Evolutionary conservation across 2,113 vertebrate genomes (phyloP), one percentile per base, ranked within the genome.

Genomic region (Naja naja): DNA sequence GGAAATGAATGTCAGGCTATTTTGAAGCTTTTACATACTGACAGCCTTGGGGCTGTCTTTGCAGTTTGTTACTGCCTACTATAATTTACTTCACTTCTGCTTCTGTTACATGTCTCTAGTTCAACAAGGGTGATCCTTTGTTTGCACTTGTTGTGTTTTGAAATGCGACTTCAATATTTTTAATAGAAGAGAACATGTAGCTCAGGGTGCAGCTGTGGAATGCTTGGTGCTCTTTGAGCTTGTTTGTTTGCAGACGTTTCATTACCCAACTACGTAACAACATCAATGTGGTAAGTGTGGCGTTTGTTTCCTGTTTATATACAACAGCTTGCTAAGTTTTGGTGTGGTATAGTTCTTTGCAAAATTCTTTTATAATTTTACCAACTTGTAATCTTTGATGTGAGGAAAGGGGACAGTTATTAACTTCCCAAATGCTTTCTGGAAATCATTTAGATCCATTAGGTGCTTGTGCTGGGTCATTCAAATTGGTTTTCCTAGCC

Each of bases 31-130:
- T 10, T 45, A n/a, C 34, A 55, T 30, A 88, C 7, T 4, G 85
- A 49, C 43, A 89, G 90, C 93, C 90, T 12, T 89, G 93, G 45
- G 23, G 30, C 90, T 85, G 53, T 52, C 60, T 85, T 91, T 53
- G 45, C 22, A 49, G 30, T 30, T 49, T 53, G 54, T 56, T 81
- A 49, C 34, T 93, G 47, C 64, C n/a, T n/a, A 49, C 53, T 52
- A 34, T 55, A 53, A 45, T 45, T 53, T 88, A 64, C 49, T 55
- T 6, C 20, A 54, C n/a, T 34, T 64, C 45, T 58, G 54, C 20
- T 58, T 54, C 25, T 49, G 18, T 87, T 43, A n/a, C 14, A 54
- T 88, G 7, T 56, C 34, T 88, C 18, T 6, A 25, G 39, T 30
- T 88, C 85, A 88, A 11, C 56, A 47, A 52, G 39, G 11, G 6